Evolutionary conservation across 64 coral and sea anemone genomes (phyloP).

Genomic region (Orbicella faveolata): DNA sequence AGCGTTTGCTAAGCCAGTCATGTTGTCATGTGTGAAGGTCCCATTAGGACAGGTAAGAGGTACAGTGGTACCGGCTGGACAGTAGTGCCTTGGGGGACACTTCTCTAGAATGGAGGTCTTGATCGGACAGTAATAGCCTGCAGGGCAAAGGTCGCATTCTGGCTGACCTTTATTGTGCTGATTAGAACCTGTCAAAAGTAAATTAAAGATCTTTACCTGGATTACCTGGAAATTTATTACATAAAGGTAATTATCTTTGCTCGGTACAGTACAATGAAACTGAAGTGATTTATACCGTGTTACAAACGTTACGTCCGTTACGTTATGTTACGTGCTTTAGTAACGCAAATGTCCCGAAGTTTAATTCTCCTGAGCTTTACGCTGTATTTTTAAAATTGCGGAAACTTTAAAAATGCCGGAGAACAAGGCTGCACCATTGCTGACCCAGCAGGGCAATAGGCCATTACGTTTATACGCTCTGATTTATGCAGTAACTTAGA

Average conservation of each 20-base stretch:
- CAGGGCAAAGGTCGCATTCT: conserved; percentile 64
- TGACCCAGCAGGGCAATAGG: conserved; percentile 70
- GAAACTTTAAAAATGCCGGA: no score
- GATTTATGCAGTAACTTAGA: no score
- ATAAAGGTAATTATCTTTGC: no score
- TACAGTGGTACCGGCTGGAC: conserved; percentile 70
- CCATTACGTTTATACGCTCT: not conserved
- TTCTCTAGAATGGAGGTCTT: conserved; percentile 41
- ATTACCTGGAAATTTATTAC: not conserved
- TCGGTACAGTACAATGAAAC: no score
- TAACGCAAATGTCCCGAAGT: no score
- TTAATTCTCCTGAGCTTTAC: no score
- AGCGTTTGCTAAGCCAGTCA: conserved; percentile 65
- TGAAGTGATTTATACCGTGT: no score
- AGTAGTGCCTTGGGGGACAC: conserved; percentile 75
- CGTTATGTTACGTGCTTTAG: no score
- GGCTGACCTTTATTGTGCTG: conserved; percentile 48
- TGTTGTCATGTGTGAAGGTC: conserved; percentile 82
- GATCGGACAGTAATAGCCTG: conserved; percentile 68
- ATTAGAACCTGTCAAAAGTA: conserved; percentile 59
- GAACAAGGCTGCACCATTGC: conserved; percentile 55
- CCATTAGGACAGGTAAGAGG: conserved; percentile 86
- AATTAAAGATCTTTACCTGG: not conserved
- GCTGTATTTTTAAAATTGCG: no score
- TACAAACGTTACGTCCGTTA: no score